phyloP scores from a whole-genome alignment of 2,113 vertebrate species.

The Catharus minimus region DNA sequence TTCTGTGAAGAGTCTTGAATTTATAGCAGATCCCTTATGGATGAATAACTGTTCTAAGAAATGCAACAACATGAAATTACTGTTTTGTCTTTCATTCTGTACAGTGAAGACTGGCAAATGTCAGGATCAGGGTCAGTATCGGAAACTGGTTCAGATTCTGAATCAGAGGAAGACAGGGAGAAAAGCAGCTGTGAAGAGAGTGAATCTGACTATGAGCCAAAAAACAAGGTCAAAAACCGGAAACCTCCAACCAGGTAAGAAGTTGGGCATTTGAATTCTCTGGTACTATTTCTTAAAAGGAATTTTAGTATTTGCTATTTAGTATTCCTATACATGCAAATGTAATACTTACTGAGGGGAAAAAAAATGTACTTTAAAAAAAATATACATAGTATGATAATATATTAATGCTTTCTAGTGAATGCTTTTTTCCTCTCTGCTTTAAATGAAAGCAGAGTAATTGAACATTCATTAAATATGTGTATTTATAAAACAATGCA shows the following conservation, averaged over 20 bases:
- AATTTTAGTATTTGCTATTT: background rate
- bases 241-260: conserved; percentile 90
- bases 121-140: conserved; percentile 87
- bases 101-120: conserved; percentile 86
- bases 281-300: background rate
- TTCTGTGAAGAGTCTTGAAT: background rate
- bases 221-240: conserved; percentile 92
- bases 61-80: background rate
- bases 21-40: background rate
- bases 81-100: conserved; percentile 37
- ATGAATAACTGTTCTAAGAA: background rate
- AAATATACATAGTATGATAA: background rate
- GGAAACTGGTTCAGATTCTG: conserved; percentile 81
- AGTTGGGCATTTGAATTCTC: background rate
- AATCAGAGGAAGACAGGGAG: conserved; percentile 81
- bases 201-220: conserved; percentile 95
- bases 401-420: background rate
- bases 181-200: conserved; percentile 90
- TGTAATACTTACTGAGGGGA: background rate
- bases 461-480: background rate
- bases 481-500: background rate
- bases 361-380: background rate
- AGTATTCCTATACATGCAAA: accelerated
- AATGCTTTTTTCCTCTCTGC: background rate
- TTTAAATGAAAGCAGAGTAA: background rate